Base-by-base conservation (phyloP, 2,888 invertebrate genomes). In the Aleiodes alternator region DNA sequence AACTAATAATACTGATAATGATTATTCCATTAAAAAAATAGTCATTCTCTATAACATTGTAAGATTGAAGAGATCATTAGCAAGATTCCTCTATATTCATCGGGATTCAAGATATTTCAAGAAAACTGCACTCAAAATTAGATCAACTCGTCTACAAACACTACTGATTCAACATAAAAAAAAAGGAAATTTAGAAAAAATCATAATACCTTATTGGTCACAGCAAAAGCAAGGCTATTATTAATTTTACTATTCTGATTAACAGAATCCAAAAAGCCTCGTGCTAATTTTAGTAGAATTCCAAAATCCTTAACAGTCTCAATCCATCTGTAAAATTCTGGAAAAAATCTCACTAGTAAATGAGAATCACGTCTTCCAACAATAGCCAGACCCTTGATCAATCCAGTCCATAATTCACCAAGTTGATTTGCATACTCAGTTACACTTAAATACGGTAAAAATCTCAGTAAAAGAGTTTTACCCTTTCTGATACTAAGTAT, bases 401-500 rank as follows among this genome's bases (percentile, higher is more conserved):
- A 89, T 56, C 91, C 91, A 74, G 90, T 88, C 94, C 94, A 94
- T 66, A 94, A 84, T 77, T 91, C 91, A 43, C 92, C 90, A 51
- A 92, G 85, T 12, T 92, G 91, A 23, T 83, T 81, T 9, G 87
- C 82, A 84, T 91, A 86, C 66, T 93, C 93, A 1, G 90, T 83
- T 1, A 90, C 83, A 4, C 90, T 90, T 76, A 92, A 90, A 73
- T 92, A 93, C 0, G 92, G 91, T 86, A 95, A 90, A 84, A 95
- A 92, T 76, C 96, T 92, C 38, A 93, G 90, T 69, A 96, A 87
- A 74, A 96, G 88, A 86, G 92, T 92, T 95, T 95, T 94, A 84
- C 96, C 97, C 87, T 97, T 97, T 81, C 96, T 92, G 61, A 96
- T 95, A 80, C 92, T 93, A 86, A 96, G 90, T 91, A 96, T 93